Evolutionary conservation across 2,113 vertebrate species (phyloP).

Genomic region (Euleptes europaea): DNA sequence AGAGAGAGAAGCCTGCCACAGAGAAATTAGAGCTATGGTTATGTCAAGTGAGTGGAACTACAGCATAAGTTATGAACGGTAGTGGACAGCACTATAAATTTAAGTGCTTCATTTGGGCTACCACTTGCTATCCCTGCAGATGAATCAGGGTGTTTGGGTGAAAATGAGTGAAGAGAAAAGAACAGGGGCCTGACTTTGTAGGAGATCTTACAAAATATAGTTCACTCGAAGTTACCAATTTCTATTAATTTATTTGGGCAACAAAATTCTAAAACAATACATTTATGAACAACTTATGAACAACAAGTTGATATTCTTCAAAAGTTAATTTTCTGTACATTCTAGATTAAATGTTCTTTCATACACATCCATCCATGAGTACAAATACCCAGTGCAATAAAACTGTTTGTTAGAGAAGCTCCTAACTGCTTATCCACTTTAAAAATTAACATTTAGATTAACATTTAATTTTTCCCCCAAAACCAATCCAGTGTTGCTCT

Average conservation of each 20-base stretch:
- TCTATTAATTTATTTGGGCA: not conserved
- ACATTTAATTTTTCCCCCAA: conserved; percentile 41
- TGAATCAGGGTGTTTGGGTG: not conserved
- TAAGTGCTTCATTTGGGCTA: not conserved
- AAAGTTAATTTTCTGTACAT: not conserved
- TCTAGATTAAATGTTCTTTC: not conserved
- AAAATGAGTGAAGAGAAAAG: not conserved
- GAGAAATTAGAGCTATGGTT: not conserved
- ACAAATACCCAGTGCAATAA: not conserved
- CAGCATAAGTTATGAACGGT: not conserved
- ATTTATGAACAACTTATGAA: not conserved
- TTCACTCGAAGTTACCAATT: not conserved
- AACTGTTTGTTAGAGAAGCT: conserved; percentile 44
- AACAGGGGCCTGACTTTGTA: not conserved
- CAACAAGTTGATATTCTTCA: not conserved
- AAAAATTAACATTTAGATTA: conserved; percentile 58
- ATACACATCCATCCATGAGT: not conserved
- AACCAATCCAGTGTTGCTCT: conserved; percentile 29
- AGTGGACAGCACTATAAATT: not conserved
- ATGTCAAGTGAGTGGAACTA: not conserved
- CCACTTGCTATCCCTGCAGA: not conserved
- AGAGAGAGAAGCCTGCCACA: not conserved
- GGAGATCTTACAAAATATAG: not conserved
- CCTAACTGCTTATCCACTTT: conserved; percentile 55
- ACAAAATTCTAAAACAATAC: not conserved